These are phyloP conservation scores for Microctonus aethiopoides DNA, from an alignment of 2,888 invertebrate genomes.

Conservation along the genomic window DNA sequence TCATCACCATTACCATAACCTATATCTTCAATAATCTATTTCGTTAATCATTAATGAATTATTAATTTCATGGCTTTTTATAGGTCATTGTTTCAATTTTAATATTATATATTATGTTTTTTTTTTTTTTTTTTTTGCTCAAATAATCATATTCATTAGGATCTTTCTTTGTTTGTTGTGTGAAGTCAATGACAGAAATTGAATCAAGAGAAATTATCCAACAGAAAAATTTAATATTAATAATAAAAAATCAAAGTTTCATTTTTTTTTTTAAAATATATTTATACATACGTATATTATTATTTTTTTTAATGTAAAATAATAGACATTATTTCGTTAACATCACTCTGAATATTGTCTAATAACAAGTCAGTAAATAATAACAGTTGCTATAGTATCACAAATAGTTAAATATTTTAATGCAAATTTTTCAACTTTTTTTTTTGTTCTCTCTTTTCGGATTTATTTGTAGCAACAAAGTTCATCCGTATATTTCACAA, in stretches of 20 bases:
- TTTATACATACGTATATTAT: neutral
- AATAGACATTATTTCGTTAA: neutral
- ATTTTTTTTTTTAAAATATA: neutral
- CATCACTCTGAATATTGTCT: slow-evolving; percentile 5
- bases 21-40: too few species aligned
- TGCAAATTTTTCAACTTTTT: slow-evolving; percentile 39
- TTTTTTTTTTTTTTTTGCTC: neutral
- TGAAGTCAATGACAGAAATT: neutral
- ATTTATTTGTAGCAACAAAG: slow-evolving; percentile 15
- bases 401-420: slow-evolving; percentile 37
- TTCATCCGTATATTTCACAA: slow-evolving; percentile 36
- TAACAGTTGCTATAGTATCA: slow-evolving; percentile 44
- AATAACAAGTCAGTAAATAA: neutral
- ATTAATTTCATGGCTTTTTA: too few species aligned
- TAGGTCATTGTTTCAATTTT: neutral
- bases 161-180: slow-evolving; percentile 16
- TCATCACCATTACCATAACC: too few species aligned
- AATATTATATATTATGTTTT: neutral
- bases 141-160: slow-evolving; percentile 10
- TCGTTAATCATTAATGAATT: too few species aligned
- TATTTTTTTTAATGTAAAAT: too few species aligned
- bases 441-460: slow-evolving; percentile 25
- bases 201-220: neutral
- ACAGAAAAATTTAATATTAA: neutral
- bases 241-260: neutral